Percentiles rank a stretch among this genome's conserved stretches.
phyloP scores from a whole-genome alignment of 2,113 vertebrate species.

The Beaufortia kweichowensis region DNA sequence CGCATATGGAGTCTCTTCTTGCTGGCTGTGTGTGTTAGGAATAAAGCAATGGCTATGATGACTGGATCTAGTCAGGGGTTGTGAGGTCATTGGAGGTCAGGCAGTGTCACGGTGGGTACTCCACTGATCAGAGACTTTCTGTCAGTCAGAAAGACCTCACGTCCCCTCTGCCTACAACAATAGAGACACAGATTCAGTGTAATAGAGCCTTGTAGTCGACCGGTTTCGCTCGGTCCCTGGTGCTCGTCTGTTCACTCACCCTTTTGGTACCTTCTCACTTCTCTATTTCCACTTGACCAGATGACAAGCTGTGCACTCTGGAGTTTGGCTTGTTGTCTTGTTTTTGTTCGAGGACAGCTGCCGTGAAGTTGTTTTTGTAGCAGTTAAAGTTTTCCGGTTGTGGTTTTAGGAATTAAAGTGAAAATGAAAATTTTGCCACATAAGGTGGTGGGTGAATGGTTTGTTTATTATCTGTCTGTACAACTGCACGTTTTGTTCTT shows the following conservation, averaged over 20 bases:
- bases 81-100: slow-evolving; percentile 57
- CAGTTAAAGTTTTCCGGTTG: background rate
- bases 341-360: slow-evolving; percentile 9
- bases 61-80: slow-evolving; percentile 53
- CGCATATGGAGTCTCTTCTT: background rate
- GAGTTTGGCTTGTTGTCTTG: slow-evolving; percentile 1
- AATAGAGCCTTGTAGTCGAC: slow-evolving; percentile 1
- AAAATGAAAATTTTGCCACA: too few species aligned
- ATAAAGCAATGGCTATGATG: slow-evolving; percentile 28
- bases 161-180: slow-evolving; percentile 4
- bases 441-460: too few species aligned
- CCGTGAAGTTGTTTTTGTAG: background rate
- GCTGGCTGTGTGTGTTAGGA: background rate
- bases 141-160: slow-evolving; percentile 2
- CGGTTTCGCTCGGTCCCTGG: background rate
- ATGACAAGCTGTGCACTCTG: background rate
- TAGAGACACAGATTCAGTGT: slow-evolving; percentile 11
- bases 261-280: slow-evolving; percentile 10
- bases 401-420: background rate
- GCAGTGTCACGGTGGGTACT: slow-evolving; percentile 51
- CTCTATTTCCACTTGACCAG: slow-evolving; percentile 28
- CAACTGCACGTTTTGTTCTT: too few species aligned
- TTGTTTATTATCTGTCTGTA: too few species aligned
- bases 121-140: slow-evolving; percentile 12
- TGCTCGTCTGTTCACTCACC: slow-evolving; percentile 29